phyloP scores from a whole-genome alignment of 2,113 vertebrate species.

The Petrocephalus zakoni region DNA sequence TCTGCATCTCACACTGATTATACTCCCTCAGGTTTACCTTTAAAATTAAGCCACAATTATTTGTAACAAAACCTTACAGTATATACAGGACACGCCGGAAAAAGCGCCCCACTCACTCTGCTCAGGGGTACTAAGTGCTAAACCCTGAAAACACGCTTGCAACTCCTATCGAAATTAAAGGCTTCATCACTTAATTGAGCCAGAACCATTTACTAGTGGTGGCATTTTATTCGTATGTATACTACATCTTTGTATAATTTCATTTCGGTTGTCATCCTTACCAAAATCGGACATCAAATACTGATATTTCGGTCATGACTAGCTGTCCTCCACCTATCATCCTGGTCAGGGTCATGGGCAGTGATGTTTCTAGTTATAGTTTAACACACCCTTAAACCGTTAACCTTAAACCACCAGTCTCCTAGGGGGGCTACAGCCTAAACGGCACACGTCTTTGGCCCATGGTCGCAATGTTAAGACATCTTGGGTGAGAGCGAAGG shows the following conservation, averaged over 20 bases:
- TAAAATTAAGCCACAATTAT: not conserved
- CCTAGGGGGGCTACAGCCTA: not conserved
- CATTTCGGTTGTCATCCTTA: not conserved
- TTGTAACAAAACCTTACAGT: conserved; percentile 18
- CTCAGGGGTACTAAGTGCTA: not conserved
- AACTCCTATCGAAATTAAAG: not conserved
- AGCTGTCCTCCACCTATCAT: not conserved
- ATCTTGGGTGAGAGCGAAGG: not conserved
- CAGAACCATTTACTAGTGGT: not conserved
- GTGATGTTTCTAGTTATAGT: not conserved
- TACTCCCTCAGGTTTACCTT: not conserved
- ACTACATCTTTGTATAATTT: not conserved
- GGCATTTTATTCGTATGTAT: not conserved
- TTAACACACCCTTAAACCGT: not conserved
- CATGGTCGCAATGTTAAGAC: conserved; percentile 17
- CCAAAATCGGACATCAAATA: not conserved
- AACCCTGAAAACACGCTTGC: not conserved
- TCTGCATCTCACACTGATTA: not conserved
- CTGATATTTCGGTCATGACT: not conserved
- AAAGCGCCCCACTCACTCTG: not conserved
- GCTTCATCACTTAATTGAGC: not conserved
- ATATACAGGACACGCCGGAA: not conserved
- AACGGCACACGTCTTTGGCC: not conserved
- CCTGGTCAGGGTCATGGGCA: not conserved
- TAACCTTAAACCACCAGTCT: not conserved